Evolutionary conservation across 1,140 invertebrate species (phyloP).

Genomic region (Macrobrachium nipponense): DNA sequence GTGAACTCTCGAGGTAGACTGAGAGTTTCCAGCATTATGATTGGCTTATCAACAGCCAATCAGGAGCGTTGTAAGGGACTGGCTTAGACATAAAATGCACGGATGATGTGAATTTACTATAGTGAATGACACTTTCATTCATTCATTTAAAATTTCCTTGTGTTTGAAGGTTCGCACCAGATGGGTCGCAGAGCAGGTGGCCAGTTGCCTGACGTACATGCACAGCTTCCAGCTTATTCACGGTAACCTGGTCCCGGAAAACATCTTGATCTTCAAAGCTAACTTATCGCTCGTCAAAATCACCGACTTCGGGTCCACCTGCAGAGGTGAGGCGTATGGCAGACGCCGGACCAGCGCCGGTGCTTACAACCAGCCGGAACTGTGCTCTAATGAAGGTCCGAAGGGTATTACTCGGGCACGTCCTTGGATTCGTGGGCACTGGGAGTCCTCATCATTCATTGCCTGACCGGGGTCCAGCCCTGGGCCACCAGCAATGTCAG

Average conservation of each 20-base stretch:
- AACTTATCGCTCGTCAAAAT: conserved; percentile 93
- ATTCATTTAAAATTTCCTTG: not conserved
- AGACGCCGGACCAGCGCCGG: conserved; percentile 82
- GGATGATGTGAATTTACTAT: no score
- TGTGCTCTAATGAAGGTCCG: conserved; percentile 85
- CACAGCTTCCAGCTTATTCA: conserved; percentile 93
- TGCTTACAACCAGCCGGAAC: conserved; percentile 93
- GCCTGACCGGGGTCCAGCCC: conserved; percentile 91
- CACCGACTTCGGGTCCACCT: conserved; percentile 92
- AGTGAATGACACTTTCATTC: no score
- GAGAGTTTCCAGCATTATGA: no score
- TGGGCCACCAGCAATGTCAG: conserved; percentile 91
- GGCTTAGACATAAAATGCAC: no score
- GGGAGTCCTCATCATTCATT: conserved; percentile 93
- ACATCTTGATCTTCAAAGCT: conserved; percentile 82
- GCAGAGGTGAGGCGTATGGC: conserved; percentile 75
- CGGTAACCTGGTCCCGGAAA: conserved; percentile 88
- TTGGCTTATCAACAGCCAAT: no score
- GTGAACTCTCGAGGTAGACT: no score
- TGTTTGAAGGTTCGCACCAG: conserved; percentile 75
- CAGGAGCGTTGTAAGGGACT: no score
- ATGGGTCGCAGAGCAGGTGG: conserved; percentile 81
- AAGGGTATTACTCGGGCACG: conserved; percentile 78
- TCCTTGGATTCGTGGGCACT: conserved; percentile 96
- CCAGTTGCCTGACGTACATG: conserved; percentile 91